These are phyloP conservation scores for Emydoidea blandingii DNA, from an alignment of 2,797 vertebrate genomes.

Conservation along the genomic window DNA sequence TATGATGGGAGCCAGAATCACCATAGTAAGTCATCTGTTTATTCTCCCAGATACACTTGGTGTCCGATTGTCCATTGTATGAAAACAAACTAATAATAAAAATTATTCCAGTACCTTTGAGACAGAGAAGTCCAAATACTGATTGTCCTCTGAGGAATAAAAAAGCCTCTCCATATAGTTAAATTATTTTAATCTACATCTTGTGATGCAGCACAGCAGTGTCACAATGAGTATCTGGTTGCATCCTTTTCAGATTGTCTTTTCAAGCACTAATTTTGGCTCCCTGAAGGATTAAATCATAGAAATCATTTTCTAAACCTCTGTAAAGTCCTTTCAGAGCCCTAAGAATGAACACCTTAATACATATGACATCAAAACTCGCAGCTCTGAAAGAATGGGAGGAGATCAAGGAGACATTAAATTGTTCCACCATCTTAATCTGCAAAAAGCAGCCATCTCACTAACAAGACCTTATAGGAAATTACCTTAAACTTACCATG, in stretches of 20 bases:
- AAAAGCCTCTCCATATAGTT: neutral
- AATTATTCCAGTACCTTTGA: neutral
- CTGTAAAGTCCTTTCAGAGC: accelerated
- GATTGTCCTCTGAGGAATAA: neutral
- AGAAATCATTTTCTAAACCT: neutral
- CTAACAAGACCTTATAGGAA: neutral
- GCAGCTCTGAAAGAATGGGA: neutral
- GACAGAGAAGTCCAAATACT: neutral
- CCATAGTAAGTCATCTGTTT: neutral
- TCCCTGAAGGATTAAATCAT: neutral
- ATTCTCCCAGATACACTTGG: neutral
- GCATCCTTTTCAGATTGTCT: neutral
- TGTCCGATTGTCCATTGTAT: neutral
- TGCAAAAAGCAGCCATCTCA: accelerated
- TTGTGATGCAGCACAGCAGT: neutral
- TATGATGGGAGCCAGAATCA: neutral
- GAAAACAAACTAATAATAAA: neutral
- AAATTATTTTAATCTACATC: neutral
- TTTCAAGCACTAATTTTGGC: neutral
- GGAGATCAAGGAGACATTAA: neutral
- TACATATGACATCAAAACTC: neutral
- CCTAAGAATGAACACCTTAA: neutral
- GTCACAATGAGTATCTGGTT: neutral
- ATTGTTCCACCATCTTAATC: too few species aligned
- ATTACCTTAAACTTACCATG: neutral